Evolutionary conservation across 2,797 vertebrate genomes (phyloP).

Genomic region (Odontamblyopus rebecca): DNA sequence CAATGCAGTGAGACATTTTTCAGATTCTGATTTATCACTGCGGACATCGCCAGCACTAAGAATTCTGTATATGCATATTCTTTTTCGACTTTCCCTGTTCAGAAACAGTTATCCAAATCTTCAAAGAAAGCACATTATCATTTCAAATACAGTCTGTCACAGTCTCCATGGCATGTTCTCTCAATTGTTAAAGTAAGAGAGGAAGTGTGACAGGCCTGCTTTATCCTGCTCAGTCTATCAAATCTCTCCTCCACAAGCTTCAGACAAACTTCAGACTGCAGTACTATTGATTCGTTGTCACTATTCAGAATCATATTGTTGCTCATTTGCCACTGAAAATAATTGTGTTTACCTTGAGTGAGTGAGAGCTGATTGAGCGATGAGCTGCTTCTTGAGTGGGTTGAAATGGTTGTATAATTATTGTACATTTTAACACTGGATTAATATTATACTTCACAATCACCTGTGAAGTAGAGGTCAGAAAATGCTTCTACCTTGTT

Average conservation of each 20-base stretch:
- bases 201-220: constrained; percentile 45
- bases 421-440: constrained; percentile 35
- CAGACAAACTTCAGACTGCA: constrained; percentile 49
- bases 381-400: constrained; percentile 48
- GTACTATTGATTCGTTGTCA: constrained; percentile 71
- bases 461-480: constrained; percentile 12
- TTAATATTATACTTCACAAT: background rate
- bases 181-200: constrained; percentile 40
- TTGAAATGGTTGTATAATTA: constrained; percentile 24
- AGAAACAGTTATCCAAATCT: background rate
- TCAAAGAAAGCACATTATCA: constrained; percentile 2
- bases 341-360: constrained; percentile 42
- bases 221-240: constrained; percentile 58
- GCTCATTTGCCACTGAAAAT: constrained; percentile 62
- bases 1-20: background rate
- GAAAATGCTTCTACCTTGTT: background rate
- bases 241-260: constrained; percentile 47
- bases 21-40: background rate
- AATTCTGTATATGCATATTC: background rate
- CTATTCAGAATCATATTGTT: constrained; percentile 54
- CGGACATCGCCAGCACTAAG: background rate
- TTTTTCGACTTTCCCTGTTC: constrained; percentile 1
- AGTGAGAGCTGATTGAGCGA: constrained; percentile 58
- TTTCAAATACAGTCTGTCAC: constrained; percentile 26
- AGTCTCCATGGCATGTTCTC: constrained; percentile 30